Percentiles rank a stretch among this genome's conserved stretches.
These are phyloP conservation scores for Paracyclopina nana DNA, from an alignment of 1,140 invertebrate genomes.

Conservation along the genomic window DNA sequence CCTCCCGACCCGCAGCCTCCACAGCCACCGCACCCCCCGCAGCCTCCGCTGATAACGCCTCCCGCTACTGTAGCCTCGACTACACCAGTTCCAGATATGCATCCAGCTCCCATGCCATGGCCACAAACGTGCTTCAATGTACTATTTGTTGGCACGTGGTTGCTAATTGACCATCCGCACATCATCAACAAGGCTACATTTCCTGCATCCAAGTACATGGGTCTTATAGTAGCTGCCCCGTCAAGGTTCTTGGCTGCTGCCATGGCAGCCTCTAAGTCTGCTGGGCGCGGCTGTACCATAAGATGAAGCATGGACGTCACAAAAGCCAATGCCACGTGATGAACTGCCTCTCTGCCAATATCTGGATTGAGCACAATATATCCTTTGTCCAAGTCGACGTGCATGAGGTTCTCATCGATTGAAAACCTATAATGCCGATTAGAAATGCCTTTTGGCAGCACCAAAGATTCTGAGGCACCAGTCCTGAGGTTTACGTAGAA, in stretches of 20 bases:
- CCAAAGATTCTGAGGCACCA: not conserved
- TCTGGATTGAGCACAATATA: not conserved
- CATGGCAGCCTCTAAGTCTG: not conserved
- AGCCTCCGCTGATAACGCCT: not conserved
- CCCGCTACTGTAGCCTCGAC: not conserved
- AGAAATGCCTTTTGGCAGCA: not conserved
- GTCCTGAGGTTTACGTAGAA: slow-evolving; percentile 4
- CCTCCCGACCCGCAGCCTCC: slow-evolving; percentile 1
- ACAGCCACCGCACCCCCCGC: slow-evolving; percentile 7
- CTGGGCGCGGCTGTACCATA: slow-evolving; percentile 1
- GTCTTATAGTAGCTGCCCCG: not conserved
- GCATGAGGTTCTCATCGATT: not conserved
- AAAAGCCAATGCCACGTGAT: not conserved
- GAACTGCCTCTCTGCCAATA: not conserved
- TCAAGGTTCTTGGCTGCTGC: not conserved
- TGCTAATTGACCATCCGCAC: not conserved
- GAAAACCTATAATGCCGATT: not conserved
- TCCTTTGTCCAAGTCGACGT: not conserved
- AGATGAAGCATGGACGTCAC: not conserved
- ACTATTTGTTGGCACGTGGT: slow-evolving; percentile 1
- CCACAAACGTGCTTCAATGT: not conserved
- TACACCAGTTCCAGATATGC: not conserved
- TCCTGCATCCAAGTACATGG: not conserved
- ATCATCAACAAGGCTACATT: not conserved
- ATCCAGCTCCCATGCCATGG: not conserved